phyloP scores from a whole-genome alignment of 2,797 vertebrate genomes.

The Kryptolebias ocellatus region DNA sequence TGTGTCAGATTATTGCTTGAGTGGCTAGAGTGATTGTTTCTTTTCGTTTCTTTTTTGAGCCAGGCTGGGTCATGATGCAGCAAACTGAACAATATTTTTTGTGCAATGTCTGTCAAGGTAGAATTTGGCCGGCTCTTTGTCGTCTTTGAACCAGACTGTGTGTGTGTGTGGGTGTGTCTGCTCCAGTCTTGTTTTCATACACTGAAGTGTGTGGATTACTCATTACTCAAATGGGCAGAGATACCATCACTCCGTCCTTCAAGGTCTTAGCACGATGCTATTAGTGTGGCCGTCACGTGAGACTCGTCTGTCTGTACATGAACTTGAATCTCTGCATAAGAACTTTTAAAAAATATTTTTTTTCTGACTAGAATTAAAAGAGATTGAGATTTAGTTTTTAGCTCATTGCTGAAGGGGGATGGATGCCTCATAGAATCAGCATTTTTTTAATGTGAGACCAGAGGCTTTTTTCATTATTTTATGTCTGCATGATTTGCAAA shows the following conservation, averaged over 20 bases:
- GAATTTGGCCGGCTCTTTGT: slow-evolving; percentile 41
- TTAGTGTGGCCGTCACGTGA: slow-evolving; percentile 29
- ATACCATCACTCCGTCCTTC: slow-evolving; percentile 37
- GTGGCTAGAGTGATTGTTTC: slow-evolving; percentile 22
- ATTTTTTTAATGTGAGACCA: slow-evolving; percentile 16
- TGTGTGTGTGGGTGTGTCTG: slow-evolving; percentile 28
- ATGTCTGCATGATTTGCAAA: slow-evolving; percentile 19
- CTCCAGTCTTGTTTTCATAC: slow-evolving; percentile 31
- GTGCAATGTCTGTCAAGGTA: slow-evolving; percentile 25
- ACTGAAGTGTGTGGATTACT: slow-evolving; percentile 24
- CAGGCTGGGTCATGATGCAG: slow-evolving; percentile 51
- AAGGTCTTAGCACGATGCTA: slow-evolving; percentile 58
- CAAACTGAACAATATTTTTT: slow-evolving; percentile 30
- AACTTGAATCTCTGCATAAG: background rate
- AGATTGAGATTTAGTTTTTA: slow-evolving; percentile 9
- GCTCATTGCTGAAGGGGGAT: slow-evolving; percentile 25
- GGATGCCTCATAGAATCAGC: slow-evolving; percentile 18
- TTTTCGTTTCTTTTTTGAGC: slow-evolving; percentile 7
- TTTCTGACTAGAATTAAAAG: slow-evolving; percentile 25
- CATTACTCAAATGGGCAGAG: slow-evolving; percentile 51
- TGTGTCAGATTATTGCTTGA: slow-evolving; percentile 34
- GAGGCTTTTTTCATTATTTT: slow-evolving; percentile 18
- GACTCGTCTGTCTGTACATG: slow-evolving; percentile 15
- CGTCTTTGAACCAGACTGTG: slow-evolving; percentile 24
- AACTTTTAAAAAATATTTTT: background rate